These are phyloP conservation scores for Plestiodon gilberti DNA, from an alignment of 2,113 vertebrate genomes.

Conservation along the genomic window DNA sequence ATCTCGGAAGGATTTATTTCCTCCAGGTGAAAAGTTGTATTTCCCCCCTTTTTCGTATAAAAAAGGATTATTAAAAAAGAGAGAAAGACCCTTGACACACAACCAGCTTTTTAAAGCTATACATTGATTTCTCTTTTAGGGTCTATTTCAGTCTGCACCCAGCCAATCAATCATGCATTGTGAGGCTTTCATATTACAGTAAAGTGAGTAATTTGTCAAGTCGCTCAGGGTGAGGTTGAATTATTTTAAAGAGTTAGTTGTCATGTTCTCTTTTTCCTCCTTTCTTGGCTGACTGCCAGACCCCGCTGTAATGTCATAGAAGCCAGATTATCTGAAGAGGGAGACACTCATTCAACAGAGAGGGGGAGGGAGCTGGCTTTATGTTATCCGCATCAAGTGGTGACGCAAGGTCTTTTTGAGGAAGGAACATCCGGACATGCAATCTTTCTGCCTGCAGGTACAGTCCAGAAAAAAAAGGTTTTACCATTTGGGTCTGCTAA, in stretches of 20 bases:
- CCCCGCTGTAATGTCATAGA: background rate
- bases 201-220: background rate
- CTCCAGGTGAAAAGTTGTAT: background rate
- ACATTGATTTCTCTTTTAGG: constrained; percentile 13
- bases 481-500: no score
- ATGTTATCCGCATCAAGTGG: background rate
- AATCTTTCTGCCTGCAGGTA: no score
- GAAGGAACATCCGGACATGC: background rate
- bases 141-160: background rate
- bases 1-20: background rate
- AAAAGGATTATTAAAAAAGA: background rate
- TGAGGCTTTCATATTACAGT: background rate
- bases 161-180: background rate
- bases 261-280: background rate
- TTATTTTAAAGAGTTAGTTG: background rate
- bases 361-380: no score
- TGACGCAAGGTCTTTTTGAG: background rate
- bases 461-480: no score
- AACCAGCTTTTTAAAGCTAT: background rate
- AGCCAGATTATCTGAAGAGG: background rate
- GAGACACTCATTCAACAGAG: background rate
- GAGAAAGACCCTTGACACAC: background rate
- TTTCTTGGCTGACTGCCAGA: background rate
- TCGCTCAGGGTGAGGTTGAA: background rate
- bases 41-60: background rate